Evolutionary conservation across 2,113 vertebrate species (phyloP), one percentile per base, ranked within the genome.

Genomic region (Pipra filicauda): DNA sequence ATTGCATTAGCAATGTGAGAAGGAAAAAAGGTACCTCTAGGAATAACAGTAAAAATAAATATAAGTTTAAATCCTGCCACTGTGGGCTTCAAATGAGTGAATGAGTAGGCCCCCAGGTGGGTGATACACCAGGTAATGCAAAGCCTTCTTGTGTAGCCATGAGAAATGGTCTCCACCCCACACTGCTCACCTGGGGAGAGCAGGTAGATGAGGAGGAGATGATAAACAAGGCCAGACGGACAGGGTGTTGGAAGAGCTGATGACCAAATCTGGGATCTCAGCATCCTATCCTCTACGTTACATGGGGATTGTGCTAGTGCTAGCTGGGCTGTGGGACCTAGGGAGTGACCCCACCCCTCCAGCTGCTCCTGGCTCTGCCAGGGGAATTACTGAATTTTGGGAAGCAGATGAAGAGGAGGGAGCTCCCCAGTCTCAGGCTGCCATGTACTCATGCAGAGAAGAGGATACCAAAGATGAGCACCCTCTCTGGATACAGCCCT

Each of bases 101-200:
- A 41, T 0, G 0, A 75, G 16, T 37, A 64, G 21, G 18, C 57
- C 30, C 23, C 15, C 22, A 30, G 21, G 33, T 46, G 8, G 28
- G 24, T 52, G 33, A 70, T 24, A 39, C 20, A 43, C 15, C 35
- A 58, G 30, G 49, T 51, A 26, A 71, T 48, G 57, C n/a, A 88
- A 89, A 82, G 17, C 23, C 26, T 35, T 57, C 22, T 66, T 57
- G 10, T 26, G 7, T 52, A 23, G 27, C 7, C 13, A 13, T 64
- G 30, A 61, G 62, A 85, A 48, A 9, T 5, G 9, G 26, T 48
- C 33, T 28, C 33, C 12, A 35, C 2, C 6, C 18, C 28, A 30
- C 31, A 11, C 0, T 2, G 30, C 16, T 62, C 5, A 1, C 8
- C 18, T 15, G 2, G 3, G n/a, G 24, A 72, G 23, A 88, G 17